A percentile compares a stretch with the other conserved stretches of the same genome.
Evolutionary conservation across 2,888 invertebrate genomes (phyloP).

Genomic region (Agrotis puta): DNA sequence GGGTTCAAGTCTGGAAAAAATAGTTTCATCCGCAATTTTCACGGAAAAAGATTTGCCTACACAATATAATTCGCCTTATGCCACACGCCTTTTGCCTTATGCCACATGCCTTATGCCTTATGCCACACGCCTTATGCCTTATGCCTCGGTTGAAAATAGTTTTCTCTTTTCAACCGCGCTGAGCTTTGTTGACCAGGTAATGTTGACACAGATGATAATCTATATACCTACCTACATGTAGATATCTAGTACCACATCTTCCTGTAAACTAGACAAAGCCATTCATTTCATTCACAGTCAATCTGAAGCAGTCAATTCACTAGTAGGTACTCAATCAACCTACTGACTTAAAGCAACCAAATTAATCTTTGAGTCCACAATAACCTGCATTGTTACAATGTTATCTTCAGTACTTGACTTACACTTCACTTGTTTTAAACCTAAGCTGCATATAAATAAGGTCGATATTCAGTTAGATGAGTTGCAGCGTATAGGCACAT

Average conservation of each 20-base stretch:
- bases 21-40: too few species aligned
- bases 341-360: constrained; percentile 20
- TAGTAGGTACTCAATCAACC: constrained; percentile 5
- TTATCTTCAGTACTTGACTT: constrained; percentile 35
- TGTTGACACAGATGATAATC: too few species aligned
- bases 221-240: too few species aligned
- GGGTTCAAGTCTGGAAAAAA: too few species aligned
- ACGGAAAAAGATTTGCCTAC: too few species aligned
- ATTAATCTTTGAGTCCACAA: constrained; percentile 51
- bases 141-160: too few species aligned
- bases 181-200: too few species aligned
- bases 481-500: background rate
- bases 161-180: too few species aligned
- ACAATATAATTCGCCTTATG: too few species aligned
- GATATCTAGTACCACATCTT: background rate
- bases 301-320: background rate
- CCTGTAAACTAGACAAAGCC: background rate
- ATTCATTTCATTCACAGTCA: constrained; percentile 5
- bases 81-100: too few species aligned
- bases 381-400: constrained; percentile 45
- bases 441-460: background rate
- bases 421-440: background rate
- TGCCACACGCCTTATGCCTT: too few species aligned
- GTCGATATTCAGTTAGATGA: background rate
- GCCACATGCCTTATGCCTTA: too few species aligned